Conservation (phyloP, 2,888 invertebrate species). For the Adelphocoris suturalis region DNA sequence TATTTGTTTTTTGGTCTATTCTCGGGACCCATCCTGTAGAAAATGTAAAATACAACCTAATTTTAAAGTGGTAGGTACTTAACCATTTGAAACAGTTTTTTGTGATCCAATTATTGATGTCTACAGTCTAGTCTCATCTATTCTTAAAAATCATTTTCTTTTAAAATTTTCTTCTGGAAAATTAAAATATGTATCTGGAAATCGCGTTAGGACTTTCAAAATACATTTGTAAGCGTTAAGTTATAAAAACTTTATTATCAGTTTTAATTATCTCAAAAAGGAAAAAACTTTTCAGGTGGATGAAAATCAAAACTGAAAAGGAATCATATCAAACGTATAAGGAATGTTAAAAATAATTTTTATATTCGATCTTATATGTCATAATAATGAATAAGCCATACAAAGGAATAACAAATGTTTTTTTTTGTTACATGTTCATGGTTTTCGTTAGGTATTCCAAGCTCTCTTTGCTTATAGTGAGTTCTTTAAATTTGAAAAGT, state of each 20-base stretch:
- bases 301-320: conserved; percentile 53
- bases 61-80: too few relatives aligned
- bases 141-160: too few relatives aligned
- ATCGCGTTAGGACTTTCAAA: background rate
- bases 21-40: too few relatives aligned
- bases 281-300: conserved; percentile 51
- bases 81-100: too few relatives aligned
- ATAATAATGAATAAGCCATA: conserved; percentile 74
- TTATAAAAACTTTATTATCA: conserved; percentile 70
- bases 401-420: conserved; percentile 75
- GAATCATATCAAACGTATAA: conserved; percentile 70
- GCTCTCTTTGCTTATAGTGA: conserved; percentile 73
- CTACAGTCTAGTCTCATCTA: too few relatives aligned
- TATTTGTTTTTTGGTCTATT: too few relatives aligned
- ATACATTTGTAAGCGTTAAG: conserved; percentile 33
- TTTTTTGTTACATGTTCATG: conserved; percentile 63
- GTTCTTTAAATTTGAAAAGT: conserved; percentile 68
- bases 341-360: conserved; percentile 75
- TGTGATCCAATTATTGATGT: too few relatives aligned
- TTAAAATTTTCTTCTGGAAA: too few relatives aligned
- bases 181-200: background rate
- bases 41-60: too few relatives aligned
- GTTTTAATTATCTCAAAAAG: conserved; percentile 58
- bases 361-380: conserved; percentile 75
- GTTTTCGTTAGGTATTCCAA: conserved; percentile 73